These are phyloP conservation scores for Drosophila mulleri DNA, from an alignment of 2,888 invertebrate species.

Conservation along the genomic window DNA sequence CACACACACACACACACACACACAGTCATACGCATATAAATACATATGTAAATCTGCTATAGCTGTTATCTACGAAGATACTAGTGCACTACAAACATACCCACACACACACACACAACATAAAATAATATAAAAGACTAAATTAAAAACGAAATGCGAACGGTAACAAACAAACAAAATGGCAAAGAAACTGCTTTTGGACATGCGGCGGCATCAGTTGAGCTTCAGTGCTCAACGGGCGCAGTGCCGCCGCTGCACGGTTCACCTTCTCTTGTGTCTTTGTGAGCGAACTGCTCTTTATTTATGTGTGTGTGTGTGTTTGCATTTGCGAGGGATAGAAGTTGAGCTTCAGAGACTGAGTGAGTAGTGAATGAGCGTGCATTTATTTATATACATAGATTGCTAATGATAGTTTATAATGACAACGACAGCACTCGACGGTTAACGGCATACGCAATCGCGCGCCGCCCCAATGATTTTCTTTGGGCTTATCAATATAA, in stretches of 20 bases:
- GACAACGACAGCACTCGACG: conserved; percentile 42
- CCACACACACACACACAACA: not conserved
- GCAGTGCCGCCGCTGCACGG: conserved; percentile 31
- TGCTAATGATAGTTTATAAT: conserved; percentile 73
- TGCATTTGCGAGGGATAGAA: conserved; percentile 30
- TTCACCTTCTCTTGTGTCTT: conserved; percentile 16
- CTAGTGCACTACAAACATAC: conserved; percentile 26
- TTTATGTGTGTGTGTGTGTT: not conserved
- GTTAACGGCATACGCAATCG: conserved; percentile 13
- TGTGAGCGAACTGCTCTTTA: not conserved
- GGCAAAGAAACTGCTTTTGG: conserved; percentile 76
- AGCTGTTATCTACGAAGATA: conserved; percentile 58
- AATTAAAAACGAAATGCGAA: conserved; percentile 73
- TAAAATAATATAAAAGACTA: conserved; percentile 26
- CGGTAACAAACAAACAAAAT: conserved; percentile 69
- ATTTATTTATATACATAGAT: conserved; percentile 77
- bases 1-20: not conserved
- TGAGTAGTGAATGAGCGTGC: conserved; percentile 51
- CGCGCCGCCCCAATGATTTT: conserved; percentile 2
- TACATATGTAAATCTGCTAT: conserved; percentile 50
- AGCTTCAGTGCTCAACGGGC: conserved; percentile 74
- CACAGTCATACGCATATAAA: conserved; percentile 8
- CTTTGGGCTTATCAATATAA: conserved; percentile 44
- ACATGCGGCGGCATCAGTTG: conserved; percentile 77
- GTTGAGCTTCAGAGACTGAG: conserved; percentile 25